phyloP scores from a whole-genome alignment of 2,888 invertebrate species.

The Odontomyia ornata region DNA sequence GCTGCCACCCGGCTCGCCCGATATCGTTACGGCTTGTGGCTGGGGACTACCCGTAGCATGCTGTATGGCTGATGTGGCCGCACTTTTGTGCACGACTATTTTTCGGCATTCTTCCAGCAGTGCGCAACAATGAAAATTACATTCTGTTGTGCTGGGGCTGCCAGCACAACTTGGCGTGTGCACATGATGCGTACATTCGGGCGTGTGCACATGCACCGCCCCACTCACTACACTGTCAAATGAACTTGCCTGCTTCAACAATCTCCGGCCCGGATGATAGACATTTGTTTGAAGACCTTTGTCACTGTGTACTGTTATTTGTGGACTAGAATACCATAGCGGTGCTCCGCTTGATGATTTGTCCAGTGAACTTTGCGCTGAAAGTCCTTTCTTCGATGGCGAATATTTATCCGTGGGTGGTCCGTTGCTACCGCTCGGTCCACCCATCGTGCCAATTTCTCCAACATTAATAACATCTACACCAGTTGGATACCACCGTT shows the following conservation, averaged over 20 bases:
- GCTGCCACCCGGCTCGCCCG: slow-evolving; percentile 64
- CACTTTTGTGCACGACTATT: slow-evolving; percentile 91
- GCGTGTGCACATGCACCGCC: slow-evolving; percentile 82
- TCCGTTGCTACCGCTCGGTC: slow-evolving; percentile 59
- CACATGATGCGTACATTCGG: slow-evolving; percentile 77
- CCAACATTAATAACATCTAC: slow-evolving; percentile 89
- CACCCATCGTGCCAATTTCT: slow-evolving; percentile 59
- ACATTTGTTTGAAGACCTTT: slow-evolving; percentile 75
- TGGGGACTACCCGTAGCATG: slow-evolving; percentile 77
- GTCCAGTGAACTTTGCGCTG: slow-evolving; percentile 73
- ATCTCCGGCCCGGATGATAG: slow-evolving; percentile 64
- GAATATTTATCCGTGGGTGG: slow-evolving; percentile 63
- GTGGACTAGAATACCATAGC: slow-evolving; percentile 74
- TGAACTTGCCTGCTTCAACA: slow-evolving; percentile 72
- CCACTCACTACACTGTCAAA: slow-evolving; percentile 71
- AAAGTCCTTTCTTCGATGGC: slow-evolving; percentile 66
- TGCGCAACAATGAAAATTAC: slow-evolving; percentile 96
- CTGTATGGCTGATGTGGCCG: slow-evolving; percentile 92
- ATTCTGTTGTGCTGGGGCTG: slow-evolving; percentile 76
- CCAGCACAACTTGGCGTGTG: slow-evolving; percentile 77
- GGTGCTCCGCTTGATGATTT: slow-evolving; percentile 64
- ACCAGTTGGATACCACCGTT: slow-evolving; percentile 93
- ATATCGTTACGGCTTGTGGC: slow-evolving; percentile 66
- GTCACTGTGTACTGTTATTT: slow-evolving; percentile 94
- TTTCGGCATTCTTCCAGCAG: slow-evolving; percentile 92